Base-by-base conservation (phyloP, 2,888 invertebrate species). In the Cephus pulcher region DNA sequence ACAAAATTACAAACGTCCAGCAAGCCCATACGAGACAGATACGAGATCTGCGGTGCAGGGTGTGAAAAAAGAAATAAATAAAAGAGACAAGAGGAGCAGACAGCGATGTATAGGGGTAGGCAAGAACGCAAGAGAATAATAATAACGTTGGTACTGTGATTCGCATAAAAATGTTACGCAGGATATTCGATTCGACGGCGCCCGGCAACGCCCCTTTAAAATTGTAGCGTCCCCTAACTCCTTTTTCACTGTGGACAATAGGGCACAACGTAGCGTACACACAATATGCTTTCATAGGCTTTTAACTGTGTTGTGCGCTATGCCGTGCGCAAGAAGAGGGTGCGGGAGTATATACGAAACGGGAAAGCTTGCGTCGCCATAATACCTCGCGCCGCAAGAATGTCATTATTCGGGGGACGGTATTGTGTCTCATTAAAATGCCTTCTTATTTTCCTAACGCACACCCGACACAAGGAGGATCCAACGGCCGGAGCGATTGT, bases 201-300 rank as follows among this genome's bases (percentile, higher is more conserved):
- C 74, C 32, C 74, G 74, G 74, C 37, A 74, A 78, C 78, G 34
- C 71, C 75, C 78, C 78, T 70, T 76, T 75, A 76, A 78, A 78
- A 75, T 78, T 76, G 78, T 76, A 78, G 75, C 78, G 74, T 35
- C 78, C 75, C 73, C 78, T 75, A 78, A 78, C 78, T 78, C 75
- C 78, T 75, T 78, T 78, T 78, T 78, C 75, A 78, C 75, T 40
- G 69, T 32, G 75, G 70, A 78, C 78, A 78, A 78, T 78, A 35
- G 74, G 75, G 75, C 78, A 78, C 78, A 78, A 78, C 78, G 75
- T 78, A 78, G 34, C 34, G 73, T 75, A 78, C 78, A 75, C 76
- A 78, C 78, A 78, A 78, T 76, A 76, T 78, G 75, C 78, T 78
- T 78, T 78, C 78, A 78, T 76, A 76, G 78, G 78, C 78, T 78